These are phyloP conservation scores for Sebastes fasciatus DNA, from an alignment of 2,113 vertebrate genomes.

Conservation along the genomic window DNA sequence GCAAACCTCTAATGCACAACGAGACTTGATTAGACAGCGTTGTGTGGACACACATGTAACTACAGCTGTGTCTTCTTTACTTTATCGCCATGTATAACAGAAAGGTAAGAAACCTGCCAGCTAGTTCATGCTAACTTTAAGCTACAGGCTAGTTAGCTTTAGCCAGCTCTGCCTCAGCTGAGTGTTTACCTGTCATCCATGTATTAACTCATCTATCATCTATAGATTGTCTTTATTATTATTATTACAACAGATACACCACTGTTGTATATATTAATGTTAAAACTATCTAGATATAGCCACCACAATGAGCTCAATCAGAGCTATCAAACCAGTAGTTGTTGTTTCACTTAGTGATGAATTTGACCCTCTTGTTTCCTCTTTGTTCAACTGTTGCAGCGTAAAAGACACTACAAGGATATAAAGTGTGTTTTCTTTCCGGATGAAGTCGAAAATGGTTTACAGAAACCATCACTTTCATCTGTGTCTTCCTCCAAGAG, in stretches of 20 bases:
- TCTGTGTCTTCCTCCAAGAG: constrained; percentile 79
- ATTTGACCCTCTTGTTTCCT: neutral
- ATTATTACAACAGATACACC: neutral
- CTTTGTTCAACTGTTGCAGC: constrained; percentile 73
- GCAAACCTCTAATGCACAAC: too few relatives aligned
- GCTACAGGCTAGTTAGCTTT: constrained; percentile 40
- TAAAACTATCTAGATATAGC: neutral
- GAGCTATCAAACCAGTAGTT: neutral
- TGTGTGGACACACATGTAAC: neutral
- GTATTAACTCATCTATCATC: neutral
- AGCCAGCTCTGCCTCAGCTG: neutral
- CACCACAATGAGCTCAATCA: neutral
- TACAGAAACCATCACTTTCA: constrained; percentile 56
- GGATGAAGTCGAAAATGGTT: constrained; percentile 70
- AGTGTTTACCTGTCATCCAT: neutral
- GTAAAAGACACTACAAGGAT: constrained; percentile 81
- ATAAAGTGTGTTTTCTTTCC: constrained; percentile 81
- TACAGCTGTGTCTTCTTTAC: neutral
- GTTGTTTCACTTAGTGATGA: neutral
- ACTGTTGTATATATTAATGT: neutral
- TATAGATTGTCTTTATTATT: neutral
- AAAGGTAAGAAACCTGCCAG: constrained; percentile 71
- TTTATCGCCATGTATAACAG: constrained; percentile 63
- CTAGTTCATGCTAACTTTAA: constrained; percentile 1
- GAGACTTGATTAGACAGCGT: accelerated